Base-by-base conservation (phyloP, 2,797 vertebrate genomes). In the Saxicola maurus region DNA sequence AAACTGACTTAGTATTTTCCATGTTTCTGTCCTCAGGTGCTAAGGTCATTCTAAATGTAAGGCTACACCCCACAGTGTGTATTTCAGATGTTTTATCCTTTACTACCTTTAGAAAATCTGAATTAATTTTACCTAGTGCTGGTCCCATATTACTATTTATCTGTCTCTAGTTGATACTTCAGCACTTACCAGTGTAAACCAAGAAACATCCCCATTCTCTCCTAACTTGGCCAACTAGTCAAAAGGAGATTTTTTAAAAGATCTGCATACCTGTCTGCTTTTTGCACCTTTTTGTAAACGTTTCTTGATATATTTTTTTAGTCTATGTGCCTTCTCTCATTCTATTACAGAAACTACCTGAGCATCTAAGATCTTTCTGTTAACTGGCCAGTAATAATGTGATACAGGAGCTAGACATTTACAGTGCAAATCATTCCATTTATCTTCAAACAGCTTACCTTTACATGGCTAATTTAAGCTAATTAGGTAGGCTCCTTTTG, bases 381-480 rank as follows among this genome's bases (percentile, higher is more conserved):
- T 92, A 95, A 87, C 79, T 91, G 84, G 59, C 66, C 62, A 81
- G 69, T 62, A 82, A 89, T 93, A 91, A 94, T 66, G 76, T 81
- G 66, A 90, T 81, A 82, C 38, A 66, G 73, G 73, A 93, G 73
- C 76, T 69, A 89, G 73, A 31, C 51, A 66, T 93, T 85, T 87
- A 85, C 52, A 86, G 89, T 87, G 91, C 87, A 89, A 89, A 91
- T 88, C 35, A 83, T 40, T 81, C 86, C 25, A 45, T 92, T 91
- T 91, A 92, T 81, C 89, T 95, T 95, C 92, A 92, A 89, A 89
- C 76, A 68, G 62, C 80, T 94, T 69, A 75, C 59, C 45, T 93
- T 93, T 89, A 89, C 93, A 92, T 92, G 85, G 66, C 62, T 94
- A 93, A 93, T 94, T 79, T 86, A 92, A 86, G 56, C 48, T 94